Conservation (phyloP, 2,113 vertebrate species). For the Sturnira hondurensis region DNA sequence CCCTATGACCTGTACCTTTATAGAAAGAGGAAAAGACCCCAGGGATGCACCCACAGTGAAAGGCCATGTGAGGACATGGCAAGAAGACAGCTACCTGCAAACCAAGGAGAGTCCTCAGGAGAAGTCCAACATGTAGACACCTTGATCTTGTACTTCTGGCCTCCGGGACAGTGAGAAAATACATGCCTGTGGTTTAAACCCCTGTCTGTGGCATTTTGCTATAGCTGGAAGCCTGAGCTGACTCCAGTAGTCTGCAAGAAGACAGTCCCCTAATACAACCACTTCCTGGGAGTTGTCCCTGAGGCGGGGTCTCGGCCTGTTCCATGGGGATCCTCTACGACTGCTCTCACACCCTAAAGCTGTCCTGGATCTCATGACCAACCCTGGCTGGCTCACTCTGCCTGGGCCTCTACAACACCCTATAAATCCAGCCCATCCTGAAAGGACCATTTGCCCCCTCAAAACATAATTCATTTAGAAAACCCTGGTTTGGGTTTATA, state of each 20-base stretch:
- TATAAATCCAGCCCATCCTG: neutral
- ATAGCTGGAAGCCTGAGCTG: neutral
- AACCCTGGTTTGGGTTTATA: neutral
- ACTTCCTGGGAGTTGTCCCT: neutral
- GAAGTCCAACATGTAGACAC: neutral
- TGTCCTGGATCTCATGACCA: fast-evolving
- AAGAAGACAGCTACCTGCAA: too few species aligned
- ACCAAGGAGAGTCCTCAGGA: neutral
- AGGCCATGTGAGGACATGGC: neutral
- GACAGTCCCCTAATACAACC: neutral
- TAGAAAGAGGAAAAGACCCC: neutral
- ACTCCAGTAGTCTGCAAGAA: neutral
- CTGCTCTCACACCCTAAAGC: neutral
- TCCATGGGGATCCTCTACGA: fast-evolving
- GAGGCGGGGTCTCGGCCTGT: too few species aligned
- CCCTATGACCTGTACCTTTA: neutral
- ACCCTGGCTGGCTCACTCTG: fast-evolving
- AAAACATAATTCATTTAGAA: neutral
- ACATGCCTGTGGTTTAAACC: neutral
- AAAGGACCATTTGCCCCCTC: neutral
- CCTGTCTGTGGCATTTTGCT: neutral
- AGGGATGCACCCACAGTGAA: fast-evolving
- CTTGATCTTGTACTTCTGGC: neutral
- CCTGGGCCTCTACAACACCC: too few species aligned
- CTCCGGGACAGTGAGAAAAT: neutral